Conservation (phyloP, 2,888 invertebrate genomes). For the Diploptera punctata region DNA sequence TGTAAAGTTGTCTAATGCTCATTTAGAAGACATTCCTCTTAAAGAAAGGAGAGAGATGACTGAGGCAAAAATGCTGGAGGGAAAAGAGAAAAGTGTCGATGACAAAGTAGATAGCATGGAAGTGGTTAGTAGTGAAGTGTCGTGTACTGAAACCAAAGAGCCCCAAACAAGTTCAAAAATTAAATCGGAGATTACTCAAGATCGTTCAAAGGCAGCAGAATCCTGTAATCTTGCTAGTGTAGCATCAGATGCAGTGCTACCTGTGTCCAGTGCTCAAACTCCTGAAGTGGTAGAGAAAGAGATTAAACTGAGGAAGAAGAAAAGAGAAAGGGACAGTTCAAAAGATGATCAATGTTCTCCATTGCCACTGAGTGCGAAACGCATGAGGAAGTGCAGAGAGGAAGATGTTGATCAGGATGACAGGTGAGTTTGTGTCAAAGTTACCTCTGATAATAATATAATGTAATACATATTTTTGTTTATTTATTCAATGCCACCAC, state of each 20-base stretch:
- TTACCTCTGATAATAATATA: too few relatives aligned
- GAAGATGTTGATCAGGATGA: slow-evolving; percentile 40
- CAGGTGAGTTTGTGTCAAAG: slow-evolving; percentile 30
- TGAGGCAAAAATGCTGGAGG: background rate
- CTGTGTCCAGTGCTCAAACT: background rate
- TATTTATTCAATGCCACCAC: too few relatives aligned
- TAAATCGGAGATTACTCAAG: background rate
- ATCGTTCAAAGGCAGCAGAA: background rate
- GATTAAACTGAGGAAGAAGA: background rate
- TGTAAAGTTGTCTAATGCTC: background rate
- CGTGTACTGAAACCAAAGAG: slow-evolving; percentile 16
- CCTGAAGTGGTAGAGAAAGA: slow-evolving; percentile 14
- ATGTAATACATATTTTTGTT: too few relatives aligned
- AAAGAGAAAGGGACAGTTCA: slow-evolving; percentile 30
- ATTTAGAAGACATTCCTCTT: background rate
- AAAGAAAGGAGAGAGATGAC: background rate
- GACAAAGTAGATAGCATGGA: background rate
- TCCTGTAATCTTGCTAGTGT: background rate
- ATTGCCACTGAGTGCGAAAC: slow-evolving; percentile 17
- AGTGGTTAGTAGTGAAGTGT: background rate
- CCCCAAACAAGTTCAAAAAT: background rate
- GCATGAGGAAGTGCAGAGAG: slow-evolving; percentile 33
- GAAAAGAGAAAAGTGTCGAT: background rate
- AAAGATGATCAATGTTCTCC: slow-evolving; percentile 15
- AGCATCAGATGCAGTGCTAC: background rate